A percentile compares a stretch with the other conserved stretches of the same genome.
These are phyloP conservation scores for Vimba vimba DNA, from an alignment of 2,113 vertebrate species.

Conservation along the genomic window DNA sequence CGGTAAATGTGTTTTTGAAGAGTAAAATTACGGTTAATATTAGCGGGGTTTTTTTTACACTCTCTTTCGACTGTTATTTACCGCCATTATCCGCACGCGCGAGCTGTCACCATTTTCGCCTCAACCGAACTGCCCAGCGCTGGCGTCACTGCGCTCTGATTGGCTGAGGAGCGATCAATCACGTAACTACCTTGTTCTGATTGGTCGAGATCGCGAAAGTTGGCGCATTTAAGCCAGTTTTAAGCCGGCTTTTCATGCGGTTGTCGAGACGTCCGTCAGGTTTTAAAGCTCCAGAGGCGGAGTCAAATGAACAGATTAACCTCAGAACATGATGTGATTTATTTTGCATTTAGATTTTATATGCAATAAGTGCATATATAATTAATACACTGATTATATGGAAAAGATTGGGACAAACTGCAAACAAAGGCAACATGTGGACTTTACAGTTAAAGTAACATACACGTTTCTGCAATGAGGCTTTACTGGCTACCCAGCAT, in stretches of 20 bases:
- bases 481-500: not conserved
- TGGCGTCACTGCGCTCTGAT: conserved; percentile 61
- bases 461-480: not conserved
- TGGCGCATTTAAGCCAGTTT: not conserved
- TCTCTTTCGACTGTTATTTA: conserved; percentile 77
- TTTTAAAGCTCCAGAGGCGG: conserved; percentile 50
- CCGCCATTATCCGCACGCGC: conserved; percentile 86
- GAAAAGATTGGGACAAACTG: not conserved
- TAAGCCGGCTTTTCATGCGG: not conserved
- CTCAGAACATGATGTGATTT: not conserved
- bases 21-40: not conserved
- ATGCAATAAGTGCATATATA: not conserved
- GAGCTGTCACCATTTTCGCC: conserved; percentile 82
- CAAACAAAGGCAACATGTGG: not conserved
- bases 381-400: not conserved
- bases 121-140: conserved; percentile 70
- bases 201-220: conserved; percentile 8
- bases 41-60: not conserved
- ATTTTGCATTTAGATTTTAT: not conserved
- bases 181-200: not conserved
- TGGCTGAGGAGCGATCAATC: conserved; percentile 44
- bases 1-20: not conserved
- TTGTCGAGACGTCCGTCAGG: conserved; percentile 1
- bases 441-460: not conserved
- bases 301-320: conserved; percentile 35